Evolutionary conservation across 2,797 vertebrate species (phyloP).

Genomic region (Mormyrops boulengeri): DNA sequence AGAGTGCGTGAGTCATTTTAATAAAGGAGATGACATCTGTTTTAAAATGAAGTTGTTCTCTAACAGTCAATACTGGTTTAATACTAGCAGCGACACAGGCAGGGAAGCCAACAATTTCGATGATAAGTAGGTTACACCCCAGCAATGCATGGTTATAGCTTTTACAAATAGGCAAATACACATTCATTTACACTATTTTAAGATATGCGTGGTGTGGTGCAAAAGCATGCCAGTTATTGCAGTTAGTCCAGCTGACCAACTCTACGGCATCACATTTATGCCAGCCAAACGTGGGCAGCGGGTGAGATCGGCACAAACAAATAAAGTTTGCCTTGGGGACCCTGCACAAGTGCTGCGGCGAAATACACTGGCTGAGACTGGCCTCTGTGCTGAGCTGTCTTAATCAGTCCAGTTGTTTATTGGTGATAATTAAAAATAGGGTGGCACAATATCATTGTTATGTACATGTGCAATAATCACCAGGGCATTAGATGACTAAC

Average conservation of each 20-base stretch:
- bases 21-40: neutral
- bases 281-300: neutral
- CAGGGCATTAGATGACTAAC: neutral
- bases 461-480: neutral
- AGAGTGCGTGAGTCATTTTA: neutral
- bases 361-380: neutral
- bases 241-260: neutral
- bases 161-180: neutral
- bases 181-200: neutral
- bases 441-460: neutral
- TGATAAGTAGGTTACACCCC: neutral
- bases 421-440: neutral
- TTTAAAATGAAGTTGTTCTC: neutral
- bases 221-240: neutral
- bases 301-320: neutral
- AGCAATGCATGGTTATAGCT: neutral
- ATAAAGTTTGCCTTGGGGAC: neutral
- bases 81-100: neutral
- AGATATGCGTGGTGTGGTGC: neutral
- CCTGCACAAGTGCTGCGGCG: neutral
- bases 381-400: neutral
- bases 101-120: neutral
- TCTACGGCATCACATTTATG: neutral
- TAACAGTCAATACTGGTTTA: neutral
- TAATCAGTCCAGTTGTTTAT: neutral